Evolutionary conservation across 2,888 invertebrate genomes (phyloP).

Genomic region (Pterostichus niger): DNA sequence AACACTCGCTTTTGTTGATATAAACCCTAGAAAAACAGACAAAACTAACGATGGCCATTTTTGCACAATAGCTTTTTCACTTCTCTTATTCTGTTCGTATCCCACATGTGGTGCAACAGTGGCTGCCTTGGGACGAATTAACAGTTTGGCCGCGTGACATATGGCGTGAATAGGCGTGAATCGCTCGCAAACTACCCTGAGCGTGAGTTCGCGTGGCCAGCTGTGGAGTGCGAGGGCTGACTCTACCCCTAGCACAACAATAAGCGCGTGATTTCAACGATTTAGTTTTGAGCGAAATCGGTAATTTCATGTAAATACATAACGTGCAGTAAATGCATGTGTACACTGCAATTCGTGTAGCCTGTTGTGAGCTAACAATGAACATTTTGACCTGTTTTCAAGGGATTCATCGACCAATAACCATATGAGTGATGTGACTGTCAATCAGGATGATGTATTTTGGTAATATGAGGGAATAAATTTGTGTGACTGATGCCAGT

Average conservation of each 20-base stretch:
- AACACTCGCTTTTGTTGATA: neutral
- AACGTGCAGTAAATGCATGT: conserved; percentile 41
- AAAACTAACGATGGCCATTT: conserved; percentile 31
- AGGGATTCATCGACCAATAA: conserved; percentile 41
- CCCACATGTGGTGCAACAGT: conserved; percentile 46
- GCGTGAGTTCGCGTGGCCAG: conserved; percentile 34
- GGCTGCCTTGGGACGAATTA: conserved; percentile 60
- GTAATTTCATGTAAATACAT: conserved; percentile 64
- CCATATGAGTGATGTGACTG: conserved; percentile 34
- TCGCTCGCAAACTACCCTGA: conserved; percentile 57
- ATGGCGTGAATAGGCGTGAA: conserved; percentile 67
- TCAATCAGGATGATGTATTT: conserved; percentile 50
- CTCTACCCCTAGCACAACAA: conserved; percentile 35
- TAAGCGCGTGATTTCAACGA: conserved; percentile 50
- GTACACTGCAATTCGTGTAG: conserved; percentile 31
- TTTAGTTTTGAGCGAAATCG: conserved; percentile 47
- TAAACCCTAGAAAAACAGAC: conserved; percentile 18
- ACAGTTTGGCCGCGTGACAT: conserved; percentile 62
- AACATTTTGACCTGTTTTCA: conserved; percentile 51
- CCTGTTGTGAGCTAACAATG: conserved; percentile 29
- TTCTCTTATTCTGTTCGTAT: conserved; percentile 41
- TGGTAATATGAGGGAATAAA: conserved; percentile 7
- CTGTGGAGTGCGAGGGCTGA: neutral
- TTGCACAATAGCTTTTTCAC: conserved; percentile 19
- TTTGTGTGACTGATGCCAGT: neutral